phyloP scores from a whole-genome alignment of 2,113 vertebrate genomes.

The Numenius arquata region DNA sequence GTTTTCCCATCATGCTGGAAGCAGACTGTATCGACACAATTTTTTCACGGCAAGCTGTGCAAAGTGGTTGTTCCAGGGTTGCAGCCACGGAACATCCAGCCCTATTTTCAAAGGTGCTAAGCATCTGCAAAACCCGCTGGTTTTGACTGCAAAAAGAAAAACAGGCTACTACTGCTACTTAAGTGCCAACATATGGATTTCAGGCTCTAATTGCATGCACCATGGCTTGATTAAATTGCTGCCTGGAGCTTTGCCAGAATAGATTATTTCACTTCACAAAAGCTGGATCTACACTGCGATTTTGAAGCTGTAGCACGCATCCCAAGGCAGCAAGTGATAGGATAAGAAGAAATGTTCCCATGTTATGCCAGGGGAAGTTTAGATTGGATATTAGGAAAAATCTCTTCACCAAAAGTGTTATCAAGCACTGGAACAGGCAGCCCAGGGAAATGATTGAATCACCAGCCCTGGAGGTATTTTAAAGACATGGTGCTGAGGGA shows the following conservation, averaged over 20 bases:
- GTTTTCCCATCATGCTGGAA: neutral
- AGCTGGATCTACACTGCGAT: neutral
- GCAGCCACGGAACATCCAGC: neutral
- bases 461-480: neutral
- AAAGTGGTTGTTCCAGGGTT: neutral
- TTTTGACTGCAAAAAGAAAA: neutral
- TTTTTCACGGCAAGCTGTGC: neutral
- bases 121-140: neutral
- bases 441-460: neutral
- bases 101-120: neutral
- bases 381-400: neutral
- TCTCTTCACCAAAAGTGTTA: neutral
- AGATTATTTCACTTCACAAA: slow-evolving; percentile 18
- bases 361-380: neutral
- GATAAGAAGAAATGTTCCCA: neutral
- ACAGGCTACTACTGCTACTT: neutral
- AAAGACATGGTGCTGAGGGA: neutral
- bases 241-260: slow-evolving; percentile 36
- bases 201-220: slow-evolving; percentile 37
- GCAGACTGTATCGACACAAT: accelerated
- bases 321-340: neutral
- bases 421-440: neutral
- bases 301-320: neutral
- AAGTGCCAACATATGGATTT: slow-evolving; percentile 48
- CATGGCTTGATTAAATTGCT: slow-evolving; percentile 21